Percentiles rank a stretch among this genome's conserved stretches.
These are phyloP conservation scores for Cantharis rustica DNA, from an alignment of 2,888 invertebrate species.

Conservation along the genomic window DNA sequence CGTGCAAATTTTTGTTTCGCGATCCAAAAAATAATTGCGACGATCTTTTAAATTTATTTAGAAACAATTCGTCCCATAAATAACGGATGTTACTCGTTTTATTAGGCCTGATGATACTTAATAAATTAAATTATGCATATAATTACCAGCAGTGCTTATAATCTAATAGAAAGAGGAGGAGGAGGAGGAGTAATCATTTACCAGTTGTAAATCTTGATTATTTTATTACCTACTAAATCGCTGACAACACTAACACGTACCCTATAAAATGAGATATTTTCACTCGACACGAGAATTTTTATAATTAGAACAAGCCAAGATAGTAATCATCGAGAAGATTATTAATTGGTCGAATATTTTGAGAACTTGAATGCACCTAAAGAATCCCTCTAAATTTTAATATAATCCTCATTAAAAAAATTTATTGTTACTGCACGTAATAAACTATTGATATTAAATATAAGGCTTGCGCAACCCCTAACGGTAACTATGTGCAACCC, in stretches of 20 bases:
- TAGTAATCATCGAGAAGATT: background rate
- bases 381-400: background rate
- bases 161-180: constrained; percentile 10
- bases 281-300: background rate
- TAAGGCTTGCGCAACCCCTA: background rate
- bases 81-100: constrained; percentile 7
- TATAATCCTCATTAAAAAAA: background rate
- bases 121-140: constrained; percentile 33
- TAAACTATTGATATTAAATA: background rate
- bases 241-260: background rate
- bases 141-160: constrained; percentile 25
- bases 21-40: background rate
- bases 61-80: background rate
- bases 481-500: background rate
- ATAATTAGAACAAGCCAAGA: constrained; percentile 5
- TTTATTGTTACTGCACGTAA: background rate
- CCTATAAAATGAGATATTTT: background rate
- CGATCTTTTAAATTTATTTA: background rate
- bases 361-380: background rate
- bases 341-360: background rate
- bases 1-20: background rate
- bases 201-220: constrained; percentile 24
- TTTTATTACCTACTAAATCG: constrained; percentile 20
- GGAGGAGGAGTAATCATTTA: constrained; percentile 16
- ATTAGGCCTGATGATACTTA: constrained; percentile 30